Evolutionary conservation across 2,113 vertebrate species (phyloP).

Genomic region (Baryphthengus martii): DNA sequence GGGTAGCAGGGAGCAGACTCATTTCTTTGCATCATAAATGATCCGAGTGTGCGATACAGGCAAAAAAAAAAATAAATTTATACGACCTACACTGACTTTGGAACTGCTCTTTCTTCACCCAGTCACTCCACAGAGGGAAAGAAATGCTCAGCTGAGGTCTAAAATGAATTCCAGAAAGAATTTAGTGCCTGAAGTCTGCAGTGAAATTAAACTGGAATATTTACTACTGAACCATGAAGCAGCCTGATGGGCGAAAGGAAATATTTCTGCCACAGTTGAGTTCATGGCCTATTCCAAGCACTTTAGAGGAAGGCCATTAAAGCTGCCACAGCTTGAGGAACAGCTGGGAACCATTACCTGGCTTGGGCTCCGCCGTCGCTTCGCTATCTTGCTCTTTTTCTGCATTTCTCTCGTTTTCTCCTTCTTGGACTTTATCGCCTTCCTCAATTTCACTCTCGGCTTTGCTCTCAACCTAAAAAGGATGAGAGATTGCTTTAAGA

Average conservation of each 20-base stretch:
- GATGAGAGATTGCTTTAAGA: neutral
- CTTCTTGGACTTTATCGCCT: conserved; percentile 79
- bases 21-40: neutral
- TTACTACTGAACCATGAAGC: neutral
- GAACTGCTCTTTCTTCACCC: neutral
- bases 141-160: neutral
- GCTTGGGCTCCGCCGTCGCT: conserved; percentile 59
- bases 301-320: neutral
- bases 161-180: neutral
- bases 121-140: neutral
- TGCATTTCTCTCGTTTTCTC: conserved; percentile 73
- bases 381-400: conserved; percentile 75
- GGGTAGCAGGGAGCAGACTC: neutral
- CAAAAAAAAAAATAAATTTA: neutral
- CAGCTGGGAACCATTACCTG: conserved; percentile 60
- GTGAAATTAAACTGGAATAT: neutral
- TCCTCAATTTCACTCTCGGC: conserved; percentile 78
- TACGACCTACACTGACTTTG: rapidly evolving
- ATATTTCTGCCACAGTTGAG: neutral
- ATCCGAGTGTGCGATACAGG: neutral
- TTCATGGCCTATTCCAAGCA: neutral
- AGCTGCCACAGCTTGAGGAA: neutral
- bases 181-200: neutral
- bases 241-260: neutral
- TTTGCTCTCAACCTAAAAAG: conserved; percentile 83